Conservation (phyloP, 1,140 invertebrate species). For the Bacillus rossius region DNA sequence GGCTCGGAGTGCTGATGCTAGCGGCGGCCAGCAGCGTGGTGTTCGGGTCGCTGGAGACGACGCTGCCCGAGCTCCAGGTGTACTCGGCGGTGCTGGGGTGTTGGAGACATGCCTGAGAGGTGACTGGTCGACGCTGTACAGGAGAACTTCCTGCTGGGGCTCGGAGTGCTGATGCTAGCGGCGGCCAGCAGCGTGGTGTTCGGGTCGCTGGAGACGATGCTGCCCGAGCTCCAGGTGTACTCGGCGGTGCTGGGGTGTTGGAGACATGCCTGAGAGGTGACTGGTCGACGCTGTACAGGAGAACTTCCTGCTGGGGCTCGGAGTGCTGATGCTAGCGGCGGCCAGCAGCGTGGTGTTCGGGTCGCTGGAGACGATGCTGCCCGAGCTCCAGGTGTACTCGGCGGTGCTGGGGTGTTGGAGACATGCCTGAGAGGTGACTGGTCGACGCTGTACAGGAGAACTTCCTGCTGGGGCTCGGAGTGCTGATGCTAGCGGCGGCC, state of each 20-base stretch:
- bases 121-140: slow-evolving; percentile 29
- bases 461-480: slow-evolving; percentile 57
- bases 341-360: slow-evolving; percentile 61
- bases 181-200: slow-evolving; percentile 60
- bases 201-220: slow-evolving; percentile 62
- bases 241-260: slow-evolving; percentile 61
- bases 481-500: slow-evolving; percentile 58
- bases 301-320: slow-evolving; percentile 56
- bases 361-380: slow-evolving; percentile 61
- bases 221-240: slow-evolving; percentile 58
- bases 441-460: slow-evolving; percentile 45
- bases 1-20: slow-evolving; percentile 60
- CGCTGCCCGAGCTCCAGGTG: slow-evolving; percentile 57
- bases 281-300: slow-evolving; percentile 42
- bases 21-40: slow-evolving; percentile 59
- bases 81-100: slow-evolving; percentile 64
- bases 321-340: slow-evolving; percentile 58
- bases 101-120: no score
- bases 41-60: slow-evolving; percentile 60
- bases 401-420: slow-evolving; percentile 61
- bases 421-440: no score
- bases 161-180: slow-evolving; percentile 60
- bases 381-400: slow-evolving; percentile 60
- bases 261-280: no score
- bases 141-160: slow-evolving; percentile 57